These are phyloP conservation scores for Magallana ariakensis DNA, from an alignment of 1,140 invertebrate species.

Conservation along the genomic window DNA sequence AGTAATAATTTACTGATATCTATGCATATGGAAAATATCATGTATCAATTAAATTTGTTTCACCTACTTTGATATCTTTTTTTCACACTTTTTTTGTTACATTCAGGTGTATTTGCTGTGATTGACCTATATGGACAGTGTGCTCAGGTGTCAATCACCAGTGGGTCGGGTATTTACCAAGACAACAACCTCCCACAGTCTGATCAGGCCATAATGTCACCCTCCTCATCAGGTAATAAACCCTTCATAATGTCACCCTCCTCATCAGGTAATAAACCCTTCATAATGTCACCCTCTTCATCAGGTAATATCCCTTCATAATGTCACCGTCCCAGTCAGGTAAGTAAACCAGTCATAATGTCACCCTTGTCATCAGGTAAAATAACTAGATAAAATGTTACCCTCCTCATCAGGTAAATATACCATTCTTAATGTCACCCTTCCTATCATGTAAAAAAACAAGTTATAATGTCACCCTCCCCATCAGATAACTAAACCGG, in stretches of 20 bases:
- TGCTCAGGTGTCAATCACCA: slow-evolving; percentile 87
- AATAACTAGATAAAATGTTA: slow-evolving; percentile 55
- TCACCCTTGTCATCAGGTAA: neutral
- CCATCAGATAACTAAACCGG: slow-evolving; percentile 56
- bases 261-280: neutral
- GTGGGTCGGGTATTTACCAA: slow-evolving; percentile 69
- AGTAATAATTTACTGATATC: too few relatives aligned
- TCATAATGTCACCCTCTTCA: neutral
- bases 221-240: slow-evolving; percentile 59
- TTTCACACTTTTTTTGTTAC: too few relatives aligned
- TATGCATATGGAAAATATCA: too few relatives aligned
- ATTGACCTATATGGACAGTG: slow-evolving; percentile 97
- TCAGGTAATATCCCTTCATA: neutral
- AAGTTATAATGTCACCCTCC: slow-evolving; percentile 61
- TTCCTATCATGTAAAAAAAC: slow-evolving; percentile 54
- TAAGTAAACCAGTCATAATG: neutral
- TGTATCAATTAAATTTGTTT: too few relatives aligned
- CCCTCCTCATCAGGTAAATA: slow-evolving; percentile 60
- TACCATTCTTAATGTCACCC: slow-evolving; percentile 61
- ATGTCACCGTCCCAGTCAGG: neutral
- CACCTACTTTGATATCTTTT: too few relatives aligned
- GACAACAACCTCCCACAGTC: slow-evolving; percentile 62
- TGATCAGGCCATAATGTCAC: slow-evolving; percentile 67
- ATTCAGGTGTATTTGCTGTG: slow-evolving; percentile 90
- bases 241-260: neutral